Conservation (phyloP, 2,888 invertebrate species). For the Andrena hattorfiana region DNA sequence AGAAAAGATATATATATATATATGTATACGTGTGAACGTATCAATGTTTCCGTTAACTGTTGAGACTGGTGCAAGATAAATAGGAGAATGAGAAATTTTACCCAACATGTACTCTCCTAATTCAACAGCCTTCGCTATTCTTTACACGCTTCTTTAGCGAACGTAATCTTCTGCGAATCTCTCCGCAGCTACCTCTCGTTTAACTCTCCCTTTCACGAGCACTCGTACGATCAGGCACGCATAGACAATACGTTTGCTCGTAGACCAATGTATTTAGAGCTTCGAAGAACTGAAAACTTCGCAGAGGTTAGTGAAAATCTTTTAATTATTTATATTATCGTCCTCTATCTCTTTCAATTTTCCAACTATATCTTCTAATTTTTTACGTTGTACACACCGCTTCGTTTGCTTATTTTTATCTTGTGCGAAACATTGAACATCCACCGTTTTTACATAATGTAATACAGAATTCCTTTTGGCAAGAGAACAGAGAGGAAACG, state of each 20-base stretch:
- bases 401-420: conserved; percentile 46
- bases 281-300: conserved; percentile 9
- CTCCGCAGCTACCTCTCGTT: conserved; percentile 1
- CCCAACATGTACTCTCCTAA: conserved; percentile 26
- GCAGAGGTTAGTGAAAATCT: conserved; percentile 9
- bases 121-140: conserved; percentile 24
- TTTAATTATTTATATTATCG: conserved; percentile 45
- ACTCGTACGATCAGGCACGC: background rate
- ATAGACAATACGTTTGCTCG: conserved; percentile 5
- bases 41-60: conserved; percentile 35
- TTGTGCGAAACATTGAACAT: conserved; percentile 41
- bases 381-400: conserved; percentile 60
- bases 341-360: conserved; percentile 69
- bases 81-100: conserved; percentile 41
- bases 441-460: conserved; percentile 40
- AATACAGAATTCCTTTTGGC: conserved; percentile 52
- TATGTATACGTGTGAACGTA: conserved; percentile 26
- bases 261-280: conserved; percentile 17
- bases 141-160: background rate
- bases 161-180: conserved; percentile 11
- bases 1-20: conserved; percentile 10
- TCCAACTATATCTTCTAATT: conserved; percentile 72
- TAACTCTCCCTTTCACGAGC: background rate
- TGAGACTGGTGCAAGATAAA: conserved; percentile 56
- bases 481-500: conserved; percentile 18